A percentile compares a stretch with the other conserved stretches of the same genome.
phyloP scores from a whole-genome alignment of 2,797 vertebrate species.

The Erpetoichthys calabaricus region DNA sequence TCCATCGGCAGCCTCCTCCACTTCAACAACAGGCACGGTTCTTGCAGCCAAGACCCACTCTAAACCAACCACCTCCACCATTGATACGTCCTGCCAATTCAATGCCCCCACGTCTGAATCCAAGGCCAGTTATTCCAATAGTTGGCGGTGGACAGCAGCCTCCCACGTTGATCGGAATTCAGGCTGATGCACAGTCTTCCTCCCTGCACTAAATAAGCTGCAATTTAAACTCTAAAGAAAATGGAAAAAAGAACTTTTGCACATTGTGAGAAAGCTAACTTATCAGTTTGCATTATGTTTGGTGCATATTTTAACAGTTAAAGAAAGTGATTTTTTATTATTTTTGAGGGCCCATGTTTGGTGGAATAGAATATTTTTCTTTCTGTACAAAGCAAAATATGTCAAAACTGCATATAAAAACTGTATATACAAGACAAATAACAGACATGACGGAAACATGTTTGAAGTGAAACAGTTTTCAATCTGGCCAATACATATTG shows the following conservation, averaged over 20 bases:
- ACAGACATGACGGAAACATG: too few relatives aligned
- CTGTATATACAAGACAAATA: too few relatives aligned
- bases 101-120: constrained; percentile 82
- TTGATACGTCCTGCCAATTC: constrained; percentile 85
- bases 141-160: constrained; percentile 53
- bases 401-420: too few relatives aligned
- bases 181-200: constrained; percentile 63
- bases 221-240: background rate
- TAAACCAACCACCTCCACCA: constrained; percentile 80
- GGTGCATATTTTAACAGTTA: too few relatives aligned
- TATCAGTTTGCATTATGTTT: too few relatives aligned
- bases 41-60: constrained; percentile 72
- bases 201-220: constrained; percentile 58
- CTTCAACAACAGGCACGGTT: constrained; percentile 90
- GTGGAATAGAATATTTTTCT: too few relatives aligned
- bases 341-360: too few relatives aligned
- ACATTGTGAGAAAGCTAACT: too few relatives aligned
- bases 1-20: constrained; percentile 88
- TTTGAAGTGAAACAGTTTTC: too few relatives aligned
- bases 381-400: too few relatives aligned
- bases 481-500: too few relatives aligned
- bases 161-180: constrained; percentile 64
- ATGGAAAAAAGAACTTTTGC: background rate
- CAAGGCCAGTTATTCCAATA: constrained; percentile 57
- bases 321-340: too few relatives aligned